Conservation (phyloP, 2,888 invertebrate genomes). For the Caenorhabditis plicata region DNA sequence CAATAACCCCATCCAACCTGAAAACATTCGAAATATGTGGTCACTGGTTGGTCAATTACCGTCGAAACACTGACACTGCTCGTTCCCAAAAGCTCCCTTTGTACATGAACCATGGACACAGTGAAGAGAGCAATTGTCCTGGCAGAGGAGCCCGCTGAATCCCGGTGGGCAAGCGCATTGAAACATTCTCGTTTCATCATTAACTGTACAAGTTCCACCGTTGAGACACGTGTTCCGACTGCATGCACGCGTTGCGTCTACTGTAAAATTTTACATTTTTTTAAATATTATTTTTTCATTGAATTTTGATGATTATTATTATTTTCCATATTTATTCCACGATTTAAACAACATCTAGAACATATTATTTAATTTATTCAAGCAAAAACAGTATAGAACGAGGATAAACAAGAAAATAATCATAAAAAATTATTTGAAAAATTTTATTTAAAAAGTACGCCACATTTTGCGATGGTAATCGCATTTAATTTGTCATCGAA, state of each 20-base stretch:
- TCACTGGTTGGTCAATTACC: too few relatives aligned
- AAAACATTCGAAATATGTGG: background rate
- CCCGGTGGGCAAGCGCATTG: slow-evolving; percentile 49
- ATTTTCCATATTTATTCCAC: too few relatives aligned
- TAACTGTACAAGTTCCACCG: slow-evolving; percentile 50
- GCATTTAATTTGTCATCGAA: too few relatives aligned
- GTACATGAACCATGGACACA: slow-evolving; percentile 41
- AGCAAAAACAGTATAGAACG: too few relatives aligned
- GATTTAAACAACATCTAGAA: too few relatives aligned
- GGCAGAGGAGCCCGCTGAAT: slow-evolving; percentile 48
- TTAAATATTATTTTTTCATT: too few relatives aligned
- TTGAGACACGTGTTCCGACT: slow-evolving; percentile 51
- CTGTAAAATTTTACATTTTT: too few relatives aligned
- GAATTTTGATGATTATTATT: too few relatives aligned
- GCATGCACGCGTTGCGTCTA: slow-evolving; percentile 42
- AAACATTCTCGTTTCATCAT: slow-evolving; percentile 46
- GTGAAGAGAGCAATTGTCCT: slow-evolving; percentile 37
- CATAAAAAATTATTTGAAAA: slow-evolving; percentile 16
- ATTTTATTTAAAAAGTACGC: slow-evolving; percentile 14
- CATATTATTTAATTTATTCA: too few relatives aligned
- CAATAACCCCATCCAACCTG: slow-evolving; percentile 41
- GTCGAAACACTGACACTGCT: slow-evolving; percentile 38
- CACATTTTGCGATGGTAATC: too few relatives aligned
- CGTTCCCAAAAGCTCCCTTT: slow-evolving; percentile 33
- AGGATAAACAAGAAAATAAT: too few relatives aligned